Evolutionary conservation across 2,797 vertebrate genomes (phyloP).

Genomic region (Lithobates sylvaticus): DNA sequence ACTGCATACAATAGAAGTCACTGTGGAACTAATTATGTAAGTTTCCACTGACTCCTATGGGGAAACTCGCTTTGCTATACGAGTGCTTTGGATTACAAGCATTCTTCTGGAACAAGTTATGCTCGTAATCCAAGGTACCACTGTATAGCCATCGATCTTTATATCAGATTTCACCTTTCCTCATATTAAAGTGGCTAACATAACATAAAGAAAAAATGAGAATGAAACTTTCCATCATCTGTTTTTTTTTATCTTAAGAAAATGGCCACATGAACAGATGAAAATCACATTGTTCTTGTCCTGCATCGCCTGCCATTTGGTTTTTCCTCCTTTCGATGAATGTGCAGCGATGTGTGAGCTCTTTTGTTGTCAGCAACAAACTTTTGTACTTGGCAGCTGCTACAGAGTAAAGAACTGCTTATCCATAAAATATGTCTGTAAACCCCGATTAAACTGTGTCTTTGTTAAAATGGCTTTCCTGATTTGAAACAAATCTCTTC

Average conservation of each 20-base stretch:
- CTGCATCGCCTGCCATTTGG: not conserved
- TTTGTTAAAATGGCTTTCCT: conserved; percentile 63
- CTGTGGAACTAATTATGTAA: too few species aligned
- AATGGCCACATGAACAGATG: conserved; percentile 1
- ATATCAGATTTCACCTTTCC: conserved; percentile 1
- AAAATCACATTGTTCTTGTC: conserved; percentile 27
- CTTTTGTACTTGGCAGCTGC: conserved; percentile 50
- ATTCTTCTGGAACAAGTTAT: too few species aligned
- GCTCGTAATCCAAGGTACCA: too few species aligned
- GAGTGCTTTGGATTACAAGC: too few species aligned
- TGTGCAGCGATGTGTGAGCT: conserved; percentile 3
- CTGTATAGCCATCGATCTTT: conserved; percentile 1
- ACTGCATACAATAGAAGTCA: too few species aligned
- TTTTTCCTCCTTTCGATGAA: conserved; percentile 9
- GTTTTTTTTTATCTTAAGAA: conserved; percentile 5
- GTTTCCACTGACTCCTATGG: too few species aligned
- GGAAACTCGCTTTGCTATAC: too few species aligned
- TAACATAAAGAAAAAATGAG: conserved; percentile 10
- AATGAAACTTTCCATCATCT: not conserved
- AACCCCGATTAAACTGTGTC: conserved; percentile 33
- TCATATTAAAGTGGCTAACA: conserved; percentile 5
- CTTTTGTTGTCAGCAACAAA: conserved; percentile 44
- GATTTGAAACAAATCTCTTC: conserved; percentile 57
- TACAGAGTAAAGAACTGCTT: conserved; percentile 55
- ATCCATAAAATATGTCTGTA: conserved; percentile 59